Conservation (phyloP, 2,113 vertebrate genomes). For the Erythrolamprus reginae region DNA sequence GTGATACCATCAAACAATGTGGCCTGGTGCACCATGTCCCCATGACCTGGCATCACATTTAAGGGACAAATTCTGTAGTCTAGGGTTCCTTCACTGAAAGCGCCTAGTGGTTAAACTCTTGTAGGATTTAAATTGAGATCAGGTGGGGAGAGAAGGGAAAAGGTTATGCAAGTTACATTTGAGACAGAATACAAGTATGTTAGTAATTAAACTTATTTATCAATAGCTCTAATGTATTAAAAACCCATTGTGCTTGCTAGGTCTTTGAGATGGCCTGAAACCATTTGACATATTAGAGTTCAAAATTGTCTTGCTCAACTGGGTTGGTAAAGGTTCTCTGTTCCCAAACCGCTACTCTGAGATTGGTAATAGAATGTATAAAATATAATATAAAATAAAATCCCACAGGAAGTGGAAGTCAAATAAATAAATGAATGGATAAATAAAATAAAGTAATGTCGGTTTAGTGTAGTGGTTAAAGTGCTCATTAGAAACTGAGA, state of each 20-base stretch:
- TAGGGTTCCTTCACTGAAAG: background rate
- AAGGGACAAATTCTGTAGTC: background rate
- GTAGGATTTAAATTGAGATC: background rate
- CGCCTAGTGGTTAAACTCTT: background rate
- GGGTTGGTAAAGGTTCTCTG: constrained; percentile 23
- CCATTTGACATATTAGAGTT: no score
- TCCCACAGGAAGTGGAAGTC: no score
- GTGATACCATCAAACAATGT: background rate
- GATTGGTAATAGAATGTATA: background rate
- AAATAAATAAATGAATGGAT: no score
- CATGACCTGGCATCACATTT: background rate
- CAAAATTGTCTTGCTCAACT: constrained; percentile 1
- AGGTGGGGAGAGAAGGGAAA: background rate
- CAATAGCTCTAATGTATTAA: background rate
- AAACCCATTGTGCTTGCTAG: background rate
- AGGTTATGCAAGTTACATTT: background rate
- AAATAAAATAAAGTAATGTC: no score
- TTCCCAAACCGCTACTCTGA: background rate
- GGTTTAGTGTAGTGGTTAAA: no score
- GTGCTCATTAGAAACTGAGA: background rate
- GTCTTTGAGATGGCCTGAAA: background rate
- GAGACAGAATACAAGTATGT: background rate
- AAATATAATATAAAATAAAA: background rate
- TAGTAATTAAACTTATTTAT: background rate
- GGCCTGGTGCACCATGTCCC: background rate